Evolutionary conservation across 2,888 invertebrate species (phyloP).

Genomic region (Mythimna lalbum): DNA sequence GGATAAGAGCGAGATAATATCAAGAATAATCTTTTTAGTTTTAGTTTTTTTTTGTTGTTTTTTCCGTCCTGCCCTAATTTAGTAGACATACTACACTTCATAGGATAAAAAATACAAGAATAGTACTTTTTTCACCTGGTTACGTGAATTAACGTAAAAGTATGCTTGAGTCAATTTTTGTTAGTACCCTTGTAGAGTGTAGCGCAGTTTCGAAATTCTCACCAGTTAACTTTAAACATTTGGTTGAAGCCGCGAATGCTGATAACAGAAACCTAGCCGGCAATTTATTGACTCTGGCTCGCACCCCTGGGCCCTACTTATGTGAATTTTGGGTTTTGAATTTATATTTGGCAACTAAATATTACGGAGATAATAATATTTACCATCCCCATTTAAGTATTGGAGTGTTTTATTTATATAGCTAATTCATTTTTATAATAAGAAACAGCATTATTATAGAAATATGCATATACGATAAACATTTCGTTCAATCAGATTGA

Average conservation of each 20-base stretch:
- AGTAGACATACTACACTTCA: too few species aligned
- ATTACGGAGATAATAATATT: constrained; percentile 18
- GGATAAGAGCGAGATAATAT: constrained; percentile 15
- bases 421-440: not conserved
- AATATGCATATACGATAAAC: too few species aligned
- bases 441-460: too few species aligned
- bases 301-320: constrained; percentile 50
- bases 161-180: constrained; percentile 24
- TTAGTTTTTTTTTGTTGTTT: not conserved
- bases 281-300: constrained; percentile 64
- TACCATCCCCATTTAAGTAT: not conserved
- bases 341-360: constrained; percentile 59
- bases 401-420: not conserved
- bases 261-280: constrained; percentile 59
- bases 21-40: constrained; percentile 1
- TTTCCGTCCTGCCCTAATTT: not conserved
- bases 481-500: not conserved
- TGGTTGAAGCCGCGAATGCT: constrained; percentile 50
- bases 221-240: constrained; percentile 59
- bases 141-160: constrained; percentile 5
- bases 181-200: constrained; percentile 16
- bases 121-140: constrained; percentile 2
- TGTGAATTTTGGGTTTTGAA: constrained; percentile 56
- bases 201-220: constrained; percentile 56
- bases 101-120: too few species aligned